Conservation (phyloP, 2,113 vertebrate genomes). For the Nothobranchius furzeri region DNA sequence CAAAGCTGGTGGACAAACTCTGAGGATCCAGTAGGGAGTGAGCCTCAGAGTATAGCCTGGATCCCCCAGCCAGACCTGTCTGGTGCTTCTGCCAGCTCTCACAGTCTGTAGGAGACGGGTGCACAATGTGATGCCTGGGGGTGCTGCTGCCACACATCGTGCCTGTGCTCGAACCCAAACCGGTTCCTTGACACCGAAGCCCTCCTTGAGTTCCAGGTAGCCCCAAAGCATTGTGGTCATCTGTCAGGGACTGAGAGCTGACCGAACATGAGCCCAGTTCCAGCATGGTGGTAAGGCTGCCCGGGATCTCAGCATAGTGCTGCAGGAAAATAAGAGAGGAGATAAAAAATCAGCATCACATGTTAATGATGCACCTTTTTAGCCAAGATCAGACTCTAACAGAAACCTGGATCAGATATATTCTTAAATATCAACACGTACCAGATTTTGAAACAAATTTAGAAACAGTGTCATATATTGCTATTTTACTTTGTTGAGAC, state of each 20-base stretch:
- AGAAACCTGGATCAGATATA: background rate
- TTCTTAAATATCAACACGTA: background rate
- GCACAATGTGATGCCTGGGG: constrained; percentile 75
- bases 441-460: background rate
- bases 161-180: constrained; percentile 61
- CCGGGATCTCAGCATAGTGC: constrained; percentile 85
- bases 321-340: constrained; percentile 51
- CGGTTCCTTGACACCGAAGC: constrained; percentile 50
- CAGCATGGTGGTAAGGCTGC: constrained; percentile 81
- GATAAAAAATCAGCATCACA: background rate
- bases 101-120: constrained; percentile 75
- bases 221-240: constrained; percentile 70
- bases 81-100: constrained; percentile 88
- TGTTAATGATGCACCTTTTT: background rate
- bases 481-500: background rate
- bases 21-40: constrained; percentile 81
- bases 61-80: constrained; percentile 71
- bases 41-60: constrained; percentile 64
- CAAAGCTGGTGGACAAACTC: constrained; percentile 79
- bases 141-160: constrained; percentile 45
- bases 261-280: constrained; percentile 84
- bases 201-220: constrained; percentile 22
- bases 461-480: background rate
- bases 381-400: background rate
- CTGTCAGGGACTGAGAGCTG: constrained; percentile 79